Base-by-base conservation (phyloP, 2,888 invertebrate species). In the Agrotis ipsilon region DNA sequence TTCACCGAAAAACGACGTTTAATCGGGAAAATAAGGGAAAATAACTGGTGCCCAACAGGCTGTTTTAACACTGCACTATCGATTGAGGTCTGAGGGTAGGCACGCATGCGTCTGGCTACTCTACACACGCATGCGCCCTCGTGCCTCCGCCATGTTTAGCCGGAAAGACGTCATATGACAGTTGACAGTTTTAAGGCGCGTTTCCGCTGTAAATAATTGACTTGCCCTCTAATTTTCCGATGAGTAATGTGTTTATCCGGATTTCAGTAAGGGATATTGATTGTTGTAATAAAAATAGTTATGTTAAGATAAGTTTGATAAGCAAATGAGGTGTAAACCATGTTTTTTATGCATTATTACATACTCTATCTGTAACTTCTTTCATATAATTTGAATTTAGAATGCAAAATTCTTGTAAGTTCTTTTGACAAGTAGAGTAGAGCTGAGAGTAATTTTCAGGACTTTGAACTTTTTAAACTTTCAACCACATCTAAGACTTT, bases 131-230 rank as follows among this genome's bases (percentile, higher is more conserved):
- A 80, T 75, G 88, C 87, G 80, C 27, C 27, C 11, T 46, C 46
- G 6, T 60, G 60, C 78, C 54, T 32, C 57, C 73, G 86, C 90
- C 91, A 89, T 89, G 65, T 90, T 87, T 65, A 27, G 71, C 77
- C 88, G 94, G 93, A 94, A 92, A 88, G 87, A 92, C 95, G 95
- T 94, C 95, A 94, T 90, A 85, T 95, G 94, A 93, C 93, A 93
- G 90, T 64, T 91, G 90, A 90, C 92, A 90, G 81, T 81, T 86
- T 80, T 81, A 74, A 74, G 74, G 68, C 72, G 83, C 58, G 68
- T 70, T 87, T 90, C 87, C 88, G 83, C 77, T 81, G 65, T 81
- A 59, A 61, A 69, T 72, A 83, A 74, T 81, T 78, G 74, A 80
- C 75, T 74, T 55, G 32, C 58, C 61, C 79, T 75, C 65, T 58